A percentile compares a stretch with the other conserved stretches of the same genome.
These are phyloP conservation scores for Megathymus violae DNA, from an alignment of 1,140 invertebrate species.

Conservation along the genomic window DNA sequence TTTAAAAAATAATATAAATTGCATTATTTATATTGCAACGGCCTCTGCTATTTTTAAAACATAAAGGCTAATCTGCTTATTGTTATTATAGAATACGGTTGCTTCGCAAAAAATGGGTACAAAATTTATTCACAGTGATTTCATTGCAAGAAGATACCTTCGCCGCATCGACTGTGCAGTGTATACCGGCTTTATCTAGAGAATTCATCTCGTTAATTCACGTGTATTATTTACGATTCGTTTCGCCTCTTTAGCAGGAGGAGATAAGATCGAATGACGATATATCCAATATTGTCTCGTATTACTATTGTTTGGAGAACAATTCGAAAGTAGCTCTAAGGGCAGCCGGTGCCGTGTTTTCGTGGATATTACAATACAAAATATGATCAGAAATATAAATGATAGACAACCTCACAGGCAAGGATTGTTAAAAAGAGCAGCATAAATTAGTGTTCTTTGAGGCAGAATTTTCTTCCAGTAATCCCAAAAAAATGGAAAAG, in stretches of 20 bases:
- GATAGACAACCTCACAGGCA: too few species aligned
- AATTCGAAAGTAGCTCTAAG: slow-evolving; percentile 45
- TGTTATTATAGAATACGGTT: slow-evolving; percentile 8
- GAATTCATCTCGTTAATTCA: slow-evolving; percentile 71
- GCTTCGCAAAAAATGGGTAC: slow-evolving; percentile 13
- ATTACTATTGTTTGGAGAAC: slow-evolving; percentile 67
- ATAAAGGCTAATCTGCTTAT: neutral
- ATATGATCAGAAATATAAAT: too few species aligned
- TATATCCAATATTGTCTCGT: slow-evolving; percentile 71
- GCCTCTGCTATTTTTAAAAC: too few species aligned
- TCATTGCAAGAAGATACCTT: slow-evolving; percentile 37
- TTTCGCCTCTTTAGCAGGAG: slow-evolving; percentile 65
- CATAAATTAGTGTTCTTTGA: too few species aligned
- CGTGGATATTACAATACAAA: slow-evolving; percentile 11
- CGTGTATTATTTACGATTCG: slow-evolving; percentile 76
- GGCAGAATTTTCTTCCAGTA: too few species aligned
- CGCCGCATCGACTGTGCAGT: neutral
- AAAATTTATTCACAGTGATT: slow-evolving; percentile 21
- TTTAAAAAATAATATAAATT: neutral
- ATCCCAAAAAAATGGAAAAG: too few species aligned
- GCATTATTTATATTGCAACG: too few species aligned
- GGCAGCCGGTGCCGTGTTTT: neutral
- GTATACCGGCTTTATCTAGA: slow-evolving; percentile 49
- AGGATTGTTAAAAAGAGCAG: too few species aligned
- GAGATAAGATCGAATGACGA: slow-evolving; percentile 74